phyloP scores from a whole-genome alignment of 2,113 vertebrate genomes.

The Entelurus aequoreus region DNA sequence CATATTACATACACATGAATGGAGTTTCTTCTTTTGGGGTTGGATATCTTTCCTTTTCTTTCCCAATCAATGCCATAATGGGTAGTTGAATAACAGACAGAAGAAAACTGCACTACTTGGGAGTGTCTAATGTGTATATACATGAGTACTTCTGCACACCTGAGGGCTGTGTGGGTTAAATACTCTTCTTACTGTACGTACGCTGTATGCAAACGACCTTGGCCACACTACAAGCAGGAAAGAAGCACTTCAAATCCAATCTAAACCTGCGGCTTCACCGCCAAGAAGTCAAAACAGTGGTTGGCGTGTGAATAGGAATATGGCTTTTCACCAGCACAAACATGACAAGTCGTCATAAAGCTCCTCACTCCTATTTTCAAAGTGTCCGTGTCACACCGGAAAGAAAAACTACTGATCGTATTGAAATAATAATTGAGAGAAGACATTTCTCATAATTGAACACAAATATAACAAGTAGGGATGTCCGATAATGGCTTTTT shows the following conservation, averaged over 20 bases:
- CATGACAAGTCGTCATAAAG: neutral
- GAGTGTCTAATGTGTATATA: constrained; percentile 68
- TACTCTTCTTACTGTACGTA: constrained; percentile 11
- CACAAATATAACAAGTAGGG: no score
- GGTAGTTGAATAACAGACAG: constrained; percentile 69
- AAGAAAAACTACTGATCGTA: neutral
- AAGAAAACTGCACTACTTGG: constrained; percentile 70
- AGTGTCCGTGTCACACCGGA: neutral
- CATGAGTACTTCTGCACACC: constrained; percentile 39
- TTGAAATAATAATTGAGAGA: no score
- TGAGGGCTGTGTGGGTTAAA: constrained; percentile 5
- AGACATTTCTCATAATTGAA: no score
- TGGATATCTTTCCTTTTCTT: constrained; percentile 44
- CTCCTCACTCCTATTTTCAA: no score
- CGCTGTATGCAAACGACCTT: neutral
- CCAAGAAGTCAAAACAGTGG: constrained; percentile 31
- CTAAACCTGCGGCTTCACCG: constrained; percentile 17
- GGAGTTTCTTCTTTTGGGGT: constrained; percentile 34
- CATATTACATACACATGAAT: constrained; percentile 44
- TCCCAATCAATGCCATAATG: constrained; percentile 62
- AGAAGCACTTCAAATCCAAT: constrained; percentile 19
- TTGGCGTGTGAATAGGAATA: constrained; percentile 53
- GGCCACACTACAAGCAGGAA: constrained; percentile 19
- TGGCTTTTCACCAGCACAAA: constrained; percentile 53
- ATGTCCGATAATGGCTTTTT: no score